These are phyloP conservation scores for Pangasius mekongensis DNA, from an alignment of 2,797 vertebrate species.

Conservation along the genomic window DNA sequence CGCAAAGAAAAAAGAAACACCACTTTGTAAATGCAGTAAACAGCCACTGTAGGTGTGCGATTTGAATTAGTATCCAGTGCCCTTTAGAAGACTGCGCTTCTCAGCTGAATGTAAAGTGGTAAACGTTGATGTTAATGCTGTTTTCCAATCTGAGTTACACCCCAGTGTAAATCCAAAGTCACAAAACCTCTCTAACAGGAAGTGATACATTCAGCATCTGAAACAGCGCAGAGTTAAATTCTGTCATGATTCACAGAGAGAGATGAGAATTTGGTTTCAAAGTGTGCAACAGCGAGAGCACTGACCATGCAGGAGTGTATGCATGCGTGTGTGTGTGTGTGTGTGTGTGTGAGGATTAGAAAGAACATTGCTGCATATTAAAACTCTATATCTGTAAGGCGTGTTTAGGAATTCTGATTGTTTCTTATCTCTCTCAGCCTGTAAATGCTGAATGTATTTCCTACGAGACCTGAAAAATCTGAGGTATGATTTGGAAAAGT, in stretches of 20 bases:
- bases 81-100: not conserved
- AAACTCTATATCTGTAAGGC: not conserved
- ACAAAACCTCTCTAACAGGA: not conserved
- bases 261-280: conserved; percentile 7
- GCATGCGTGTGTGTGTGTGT: not conserved
- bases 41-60: not conserved
- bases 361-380: conserved; percentile 20
- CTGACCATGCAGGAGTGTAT: conserved; percentile 14
- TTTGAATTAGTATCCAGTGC: not conserved
- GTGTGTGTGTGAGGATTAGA: conserved; percentile 4
- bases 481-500: conserved; percentile 28
- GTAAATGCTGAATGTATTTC: conserved; percentile 15
- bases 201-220: not conserved
- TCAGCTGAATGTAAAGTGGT: not conserved
- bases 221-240: conserved; percentile 14
- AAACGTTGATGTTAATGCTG: not conserved
- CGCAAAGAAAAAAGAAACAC: not conserved
- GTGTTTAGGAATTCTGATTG: conserved; percentile 38
- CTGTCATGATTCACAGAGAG: conserved; percentile 9
- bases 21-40: not conserved
- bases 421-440: conserved; percentile 28
- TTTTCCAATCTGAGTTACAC: conserved; percentile 1
- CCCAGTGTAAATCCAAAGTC: not conserved
- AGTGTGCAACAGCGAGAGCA: not conserved
- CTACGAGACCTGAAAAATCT: not conserved